A percentile compares a stretch with the other conserved stretches of the same genome.
Conservation (phyloP, 2,797 vertebrate species). For the Merluccius polli region DNA sequence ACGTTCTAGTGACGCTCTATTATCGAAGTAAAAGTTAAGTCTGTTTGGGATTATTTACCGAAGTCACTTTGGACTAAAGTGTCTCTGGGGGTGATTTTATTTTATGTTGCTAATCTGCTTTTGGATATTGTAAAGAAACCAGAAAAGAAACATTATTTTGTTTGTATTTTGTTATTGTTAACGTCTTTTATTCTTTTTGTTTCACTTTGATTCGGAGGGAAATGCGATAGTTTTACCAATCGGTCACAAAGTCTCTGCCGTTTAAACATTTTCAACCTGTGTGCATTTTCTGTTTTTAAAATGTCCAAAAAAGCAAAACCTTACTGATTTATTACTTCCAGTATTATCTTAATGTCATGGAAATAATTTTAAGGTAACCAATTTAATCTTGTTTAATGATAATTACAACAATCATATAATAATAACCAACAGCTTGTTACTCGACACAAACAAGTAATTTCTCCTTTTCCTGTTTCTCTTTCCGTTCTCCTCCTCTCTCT, state of each 20-base stretch:
- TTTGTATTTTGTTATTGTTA: not conserved
- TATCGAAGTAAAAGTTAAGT: too few relatives aligned
- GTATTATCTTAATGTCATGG: constrained; percentile 14
- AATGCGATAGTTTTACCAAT: not conserved
- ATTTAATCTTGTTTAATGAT: constrained; percentile 19
- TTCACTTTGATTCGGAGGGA: not conserved
- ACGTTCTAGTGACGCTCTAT: too few relatives aligned
- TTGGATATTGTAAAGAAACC: not conserved
- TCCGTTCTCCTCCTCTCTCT: constrained; percentile 36
- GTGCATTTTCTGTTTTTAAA: not conserved
- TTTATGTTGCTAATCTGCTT: not conserved
- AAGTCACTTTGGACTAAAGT: not conserved
- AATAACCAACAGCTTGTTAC: not conserved
- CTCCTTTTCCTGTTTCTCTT: constrained; percentile 23
- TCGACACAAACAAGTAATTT: constrained; percentile 22
- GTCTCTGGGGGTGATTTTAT: not conserved
- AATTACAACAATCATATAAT: not conserved
- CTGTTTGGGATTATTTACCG: not conserved
- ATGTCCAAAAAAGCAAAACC: not conserved
- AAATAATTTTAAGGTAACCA: constrained; percentile 20
- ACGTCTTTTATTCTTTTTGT: not conserved
- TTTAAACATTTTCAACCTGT: not conserved
- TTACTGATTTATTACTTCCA: not conserved
- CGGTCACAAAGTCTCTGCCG: not conserved
- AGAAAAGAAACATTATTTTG: not conserved